Evolutionary conservation across 2,797 vertebrate species (phyloP), one percentile per base, ranked within the genome.

Genomic region (Tenualosa thibaudeaui): DNA sequence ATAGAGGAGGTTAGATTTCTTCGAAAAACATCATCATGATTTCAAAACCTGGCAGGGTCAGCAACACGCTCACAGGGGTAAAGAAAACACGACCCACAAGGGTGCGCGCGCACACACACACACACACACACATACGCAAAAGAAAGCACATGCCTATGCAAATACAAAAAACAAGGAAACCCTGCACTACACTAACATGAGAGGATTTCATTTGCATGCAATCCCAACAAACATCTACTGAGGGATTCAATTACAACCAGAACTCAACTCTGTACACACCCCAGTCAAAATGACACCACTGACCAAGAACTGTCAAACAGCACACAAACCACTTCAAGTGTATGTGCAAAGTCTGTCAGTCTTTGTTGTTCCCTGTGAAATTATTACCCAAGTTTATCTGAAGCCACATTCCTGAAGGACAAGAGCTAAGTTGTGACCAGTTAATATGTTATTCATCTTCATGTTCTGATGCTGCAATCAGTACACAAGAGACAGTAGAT

Each of bases 161-260:
- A 58, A 58, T 58, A 19, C 56, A 58, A n/a, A 13, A 43, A 13
- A 78, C 71, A 46, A 43, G 40, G 37, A 46, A 43, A 78, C 71
- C 17, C 17, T 71, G 19, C 71, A 78, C 71, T 78, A 46, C 71
- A 43, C 71, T 46, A 46, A 78, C 40, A 78, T 17, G 2, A 17
- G 71, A 78, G 68, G 24, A 19, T 78, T 78, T 78, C 40, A 78
- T 78, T 78, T 78, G 71, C 71, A 78, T 78, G 71, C 17, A 78
- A 78, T 37, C 71, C 71, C 71, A 78, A 43, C 40, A 40, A n/a
- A 40, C 71, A 40, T 40, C 68, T 75, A 15, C 37, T 40, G 31
- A 75, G 31, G 37, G 31, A 75, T 19, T 75, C 10, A 1, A 19
- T 75, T 75, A 75, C 68, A 43, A 37, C 40, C 19, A 22, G 19